Base-by-base conservation (phyloP, 2,888 invertebrate species). In the Caenorhabditis auriculariae region DNA sequence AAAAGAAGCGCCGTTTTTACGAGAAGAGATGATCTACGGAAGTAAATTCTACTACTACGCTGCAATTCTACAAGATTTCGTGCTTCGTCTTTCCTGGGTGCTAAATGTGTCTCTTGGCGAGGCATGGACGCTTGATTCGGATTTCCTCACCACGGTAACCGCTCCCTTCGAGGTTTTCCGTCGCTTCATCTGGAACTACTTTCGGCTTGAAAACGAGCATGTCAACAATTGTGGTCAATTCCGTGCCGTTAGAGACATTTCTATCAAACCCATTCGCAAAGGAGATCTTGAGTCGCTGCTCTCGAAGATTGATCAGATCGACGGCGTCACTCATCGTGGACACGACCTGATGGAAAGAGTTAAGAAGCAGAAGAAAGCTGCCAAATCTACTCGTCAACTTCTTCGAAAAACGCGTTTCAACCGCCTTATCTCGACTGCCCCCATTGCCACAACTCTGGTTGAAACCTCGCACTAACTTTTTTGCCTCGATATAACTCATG, bases 131-230 rank as follows among this genome's bases (percentile, higher is more conserved):
- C 57, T 80, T n/a, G 74, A 81, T 37, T 69, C 71, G 2, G 81
- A 81, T 51, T 68, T 79, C 24, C 58, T 81, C 42, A 72, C 72
- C 12, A 76, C 75, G 12, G 67, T 81, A 4, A 80, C 80, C 47
- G 76, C 78, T 1, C 77, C 78, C 15, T 61, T 81, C 29, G 81
- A 81, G 64, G 70, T 78, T 3, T 75, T 81, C 63, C 61, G 86
- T 81, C 88, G 96, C 53, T 98, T 96, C 84, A 88, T 98, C 44
- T 98, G 98, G 98, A 98, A 98, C 85, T 98, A 93, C 85, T 95
- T 98, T 86, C 95, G 98, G 0, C 83, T 98, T 78, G 98, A 98
- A 85, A 98, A 98, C 86, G 98, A 98, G 82, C 98, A 98, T 83
- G 85, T 98, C 38, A 98, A 98, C 85, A 99, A 98, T 85, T 96